Percentiles rank a stretch among this genome's conserved stretches.
Conservation (phyloP, 2,113 vertebrate species). For the Cheilinus undulatus region DNA sequence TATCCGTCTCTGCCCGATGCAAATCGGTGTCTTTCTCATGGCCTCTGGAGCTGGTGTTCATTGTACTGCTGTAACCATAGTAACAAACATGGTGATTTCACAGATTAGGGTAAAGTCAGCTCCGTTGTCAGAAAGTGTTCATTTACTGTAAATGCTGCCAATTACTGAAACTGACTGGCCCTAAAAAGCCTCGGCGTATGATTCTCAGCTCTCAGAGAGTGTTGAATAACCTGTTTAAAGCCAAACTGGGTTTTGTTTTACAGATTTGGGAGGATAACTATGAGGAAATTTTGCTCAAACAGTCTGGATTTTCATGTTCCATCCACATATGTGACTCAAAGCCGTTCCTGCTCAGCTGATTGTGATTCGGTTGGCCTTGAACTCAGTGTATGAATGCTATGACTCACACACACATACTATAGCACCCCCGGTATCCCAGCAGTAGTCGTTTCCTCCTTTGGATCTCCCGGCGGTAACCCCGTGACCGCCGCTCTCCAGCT, state of each 20-base stretch:
- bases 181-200: conserved; percentile 9
- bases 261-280: not conserved
- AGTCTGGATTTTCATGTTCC: not conserved
- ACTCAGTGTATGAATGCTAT: conserved; percentile 11
- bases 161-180: conserved; percentile 50
- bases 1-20: conserved; percentile 7
- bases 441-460: conserved; percentile 32
- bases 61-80: conserved; percentile 46
- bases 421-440: conserved; percentile 13
- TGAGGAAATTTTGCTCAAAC: not conserved
- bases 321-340: conserved; percentile 2
- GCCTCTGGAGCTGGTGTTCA: conserved; percentile 8
- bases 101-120: conserved; percentile 38
- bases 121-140: conserved; percentile 43
- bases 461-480: conserved; percentile 43
- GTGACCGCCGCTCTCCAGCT: conserved; percentile 45
- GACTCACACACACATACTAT: conserved; percentile 5
- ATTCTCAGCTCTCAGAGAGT: not conserved
- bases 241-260: not conserved
- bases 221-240: conserved; percentile 10
- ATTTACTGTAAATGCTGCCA: conserved; percentile 54
- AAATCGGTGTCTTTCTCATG: conserved; percentile 29
- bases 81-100: conserved; percentile 45
- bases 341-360: conserved; percentile 29
- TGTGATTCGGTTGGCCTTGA: conserved; percentile 26